phyloP scores from a whole-genome alignment of 2,113 vertebrate species.

The Willisornis vidua region DNA sequence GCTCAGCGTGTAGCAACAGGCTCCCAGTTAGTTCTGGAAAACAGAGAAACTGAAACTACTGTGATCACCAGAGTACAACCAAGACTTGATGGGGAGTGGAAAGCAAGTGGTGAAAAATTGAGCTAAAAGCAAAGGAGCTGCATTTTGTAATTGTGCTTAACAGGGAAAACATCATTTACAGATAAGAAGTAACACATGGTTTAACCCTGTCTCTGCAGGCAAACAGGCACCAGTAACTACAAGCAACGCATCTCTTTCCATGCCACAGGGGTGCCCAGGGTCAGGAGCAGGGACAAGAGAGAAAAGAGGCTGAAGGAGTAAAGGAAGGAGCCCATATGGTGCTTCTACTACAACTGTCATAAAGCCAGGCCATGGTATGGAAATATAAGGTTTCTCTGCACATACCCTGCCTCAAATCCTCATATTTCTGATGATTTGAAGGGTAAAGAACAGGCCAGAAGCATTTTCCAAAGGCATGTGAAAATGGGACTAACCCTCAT shows the following conservation, averaged over 20 bases:
- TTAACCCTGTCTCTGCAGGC: background rate
- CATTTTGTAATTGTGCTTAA: background rate
- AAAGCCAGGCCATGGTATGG: background rate
- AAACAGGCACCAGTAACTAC: background rate
- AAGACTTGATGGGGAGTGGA: background rate
- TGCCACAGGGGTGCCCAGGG: background rate
- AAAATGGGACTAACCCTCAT: background rate
- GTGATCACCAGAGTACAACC: background rate
- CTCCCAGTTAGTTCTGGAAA: slow-evolving; percentile 48
- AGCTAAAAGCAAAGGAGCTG: background rate
- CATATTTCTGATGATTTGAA: background rate
- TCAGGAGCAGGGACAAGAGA: background rate
- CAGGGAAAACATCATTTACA: background rate
- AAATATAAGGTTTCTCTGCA: background rate
- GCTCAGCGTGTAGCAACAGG: slow-evolving; percentile 51
- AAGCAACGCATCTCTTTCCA: background rate
- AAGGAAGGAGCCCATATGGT: accelerated
- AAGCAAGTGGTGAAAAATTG: background rate
- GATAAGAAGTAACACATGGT: background rate
- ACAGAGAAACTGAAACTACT: slow-evolving; percentile 50
- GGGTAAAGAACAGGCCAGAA: background rate
- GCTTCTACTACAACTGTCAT: background rate
- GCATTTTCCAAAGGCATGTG: background rate
- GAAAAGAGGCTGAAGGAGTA: background rate
- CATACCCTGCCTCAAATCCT: accelerated